Evolutionary conservation across 2,113 vertebrate genomes (phyloP).

Genomic region (Hiodon alosoides): DNA sequence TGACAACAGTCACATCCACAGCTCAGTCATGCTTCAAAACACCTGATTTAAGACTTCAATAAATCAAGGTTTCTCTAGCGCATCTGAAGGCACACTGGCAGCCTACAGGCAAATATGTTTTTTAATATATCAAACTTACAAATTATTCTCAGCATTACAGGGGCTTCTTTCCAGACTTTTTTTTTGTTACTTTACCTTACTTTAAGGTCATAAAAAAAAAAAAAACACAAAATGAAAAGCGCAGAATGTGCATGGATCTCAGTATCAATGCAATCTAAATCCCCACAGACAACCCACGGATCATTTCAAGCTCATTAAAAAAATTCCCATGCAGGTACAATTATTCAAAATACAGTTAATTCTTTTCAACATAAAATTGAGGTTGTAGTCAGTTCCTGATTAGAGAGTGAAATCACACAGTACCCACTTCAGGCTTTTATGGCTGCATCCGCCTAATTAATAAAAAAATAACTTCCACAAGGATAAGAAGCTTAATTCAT

Average conservation of each 20-base stretch:
- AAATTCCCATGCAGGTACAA: too few species aligned
- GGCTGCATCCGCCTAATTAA: conserved; percentile 56
- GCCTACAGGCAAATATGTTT: conserved; percentile 59
- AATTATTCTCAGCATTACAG: conserved; percentile 51
- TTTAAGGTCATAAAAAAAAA: conserved; percentile 42
- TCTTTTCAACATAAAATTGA: conserved; percentile 27
- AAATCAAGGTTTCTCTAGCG: conserved; percentile 42
- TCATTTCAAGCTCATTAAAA: conserved; percentile 17
- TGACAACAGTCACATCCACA: conserved; percentile 39
- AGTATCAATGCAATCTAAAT: too few species aligned
- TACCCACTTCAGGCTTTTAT: conserved; percentile 39
- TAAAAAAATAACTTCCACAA: conserved; percentile 52
- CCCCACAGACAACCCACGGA: neutral
- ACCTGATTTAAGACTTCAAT: conserved; percentile 48
- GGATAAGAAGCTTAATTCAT: conserved; percentile 59
- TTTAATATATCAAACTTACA: conserved; percentile 44
- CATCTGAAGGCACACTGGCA: conserved; percentile 53
- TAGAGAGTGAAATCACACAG: conserved; percentile 6
- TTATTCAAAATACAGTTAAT: conserved; percentile 21
- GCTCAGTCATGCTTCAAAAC: conserved; percentile 60
- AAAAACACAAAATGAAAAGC: neutral
- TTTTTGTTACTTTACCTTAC: conserved; percentile 32
- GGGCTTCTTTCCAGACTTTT: conserved; percentile 58
- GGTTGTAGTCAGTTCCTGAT: conserved; percentile 28
- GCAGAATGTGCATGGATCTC: neutral